A percentile compares a stretch with the other conserved stretches of the same genome.
Evolutionary conservation across 2,113 vertebrate genomes (phyloP).

Genomic region (Mesocricetus auratus): DNA sequence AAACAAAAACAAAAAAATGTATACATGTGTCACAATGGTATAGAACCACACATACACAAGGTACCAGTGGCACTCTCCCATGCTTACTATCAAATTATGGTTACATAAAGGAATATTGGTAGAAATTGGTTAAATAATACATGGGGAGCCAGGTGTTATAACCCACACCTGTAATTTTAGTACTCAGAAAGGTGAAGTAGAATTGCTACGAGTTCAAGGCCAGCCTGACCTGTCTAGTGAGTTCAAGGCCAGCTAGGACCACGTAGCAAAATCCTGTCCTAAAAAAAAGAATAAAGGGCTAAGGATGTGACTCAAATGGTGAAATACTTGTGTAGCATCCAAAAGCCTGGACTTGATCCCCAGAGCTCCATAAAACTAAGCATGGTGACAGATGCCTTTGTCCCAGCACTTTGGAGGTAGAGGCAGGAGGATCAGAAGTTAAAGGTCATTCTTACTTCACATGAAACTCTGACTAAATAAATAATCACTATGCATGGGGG

Average conservation of each 20-base stretch:
- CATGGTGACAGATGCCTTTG: neutral
- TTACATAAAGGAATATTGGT: neutral
- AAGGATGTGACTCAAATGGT: neutral
- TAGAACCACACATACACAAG: neutral
- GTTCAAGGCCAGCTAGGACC: neutral
- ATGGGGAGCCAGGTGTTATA: neutral
- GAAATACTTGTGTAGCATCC: neutral
- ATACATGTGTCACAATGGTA: neutral
- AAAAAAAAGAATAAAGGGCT: neutral
- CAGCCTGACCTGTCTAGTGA: neutral
- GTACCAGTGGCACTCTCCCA: neutral
- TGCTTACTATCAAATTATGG: neutral
- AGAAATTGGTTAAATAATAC: neutral
- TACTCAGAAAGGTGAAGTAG: neutral
- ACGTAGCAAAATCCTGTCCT: neutral
- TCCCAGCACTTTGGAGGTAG: neutral
- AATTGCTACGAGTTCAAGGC: neutral
- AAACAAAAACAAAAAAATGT: too few relatives aligned
- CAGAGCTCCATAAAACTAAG: neutral
- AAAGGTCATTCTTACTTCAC: neutral
- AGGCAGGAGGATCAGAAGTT: neutral
- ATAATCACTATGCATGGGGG: neutral
- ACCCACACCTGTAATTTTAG: neutral
- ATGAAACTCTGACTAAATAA: neutral
- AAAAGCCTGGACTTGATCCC: neutral